phyloP scores from a whole-genome alignment of 2,888 invertebrate genomes.

The Cephalotes varians region DNA sequence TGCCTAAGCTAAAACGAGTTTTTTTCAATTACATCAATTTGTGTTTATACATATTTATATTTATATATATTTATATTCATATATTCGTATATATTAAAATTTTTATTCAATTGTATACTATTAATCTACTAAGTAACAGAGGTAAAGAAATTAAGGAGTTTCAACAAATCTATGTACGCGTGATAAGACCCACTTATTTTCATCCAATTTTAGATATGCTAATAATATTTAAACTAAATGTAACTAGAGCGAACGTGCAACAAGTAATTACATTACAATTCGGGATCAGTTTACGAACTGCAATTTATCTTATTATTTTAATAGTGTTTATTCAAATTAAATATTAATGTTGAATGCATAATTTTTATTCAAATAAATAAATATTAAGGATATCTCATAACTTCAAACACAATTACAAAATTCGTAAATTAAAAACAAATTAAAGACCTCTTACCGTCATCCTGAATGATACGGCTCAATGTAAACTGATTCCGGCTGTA shows the following conservation, averaged over 20 bases:
- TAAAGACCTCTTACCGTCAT: not conserved
- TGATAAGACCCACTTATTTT: conserved; percentile 63
- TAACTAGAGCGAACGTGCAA: conserved; percentile 76
- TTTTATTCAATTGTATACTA: conserved; percentile 77
- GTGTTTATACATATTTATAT: conserved; percentile 80
- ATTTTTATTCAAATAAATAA: conserved; percentile 7
- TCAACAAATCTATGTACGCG: conserved; percentile 74
- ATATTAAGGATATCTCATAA: not conserved
- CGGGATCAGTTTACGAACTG: conserved; percentile 59
- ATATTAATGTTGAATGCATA: conserved; percentile 13
- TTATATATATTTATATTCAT: conserved; percentile 56
- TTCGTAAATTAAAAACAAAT: not conserved
- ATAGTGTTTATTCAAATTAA: conserved; percentile 8
- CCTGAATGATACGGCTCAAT: not conserved
- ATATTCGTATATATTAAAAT: conserved; percentile 74
- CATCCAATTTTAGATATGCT: conserved; percentile 64
- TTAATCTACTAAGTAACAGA: conserved; percentile 78
- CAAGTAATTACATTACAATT: conserved; percentile 61
- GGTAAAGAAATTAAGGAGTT: conserved; percentile 75
- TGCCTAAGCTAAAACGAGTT: conserved; percentile 76
- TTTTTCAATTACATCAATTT: conserved; percentile 81
- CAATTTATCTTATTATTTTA: not conserved
- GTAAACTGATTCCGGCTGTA: conserved; percentile 47
- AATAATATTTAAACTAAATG: conserved; percentile 71
- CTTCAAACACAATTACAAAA: not conserved